Evolutionary conservation across 1,140 invertebrate species (phyloP).

Genomic region (Chrysopa pallens): DNA sequence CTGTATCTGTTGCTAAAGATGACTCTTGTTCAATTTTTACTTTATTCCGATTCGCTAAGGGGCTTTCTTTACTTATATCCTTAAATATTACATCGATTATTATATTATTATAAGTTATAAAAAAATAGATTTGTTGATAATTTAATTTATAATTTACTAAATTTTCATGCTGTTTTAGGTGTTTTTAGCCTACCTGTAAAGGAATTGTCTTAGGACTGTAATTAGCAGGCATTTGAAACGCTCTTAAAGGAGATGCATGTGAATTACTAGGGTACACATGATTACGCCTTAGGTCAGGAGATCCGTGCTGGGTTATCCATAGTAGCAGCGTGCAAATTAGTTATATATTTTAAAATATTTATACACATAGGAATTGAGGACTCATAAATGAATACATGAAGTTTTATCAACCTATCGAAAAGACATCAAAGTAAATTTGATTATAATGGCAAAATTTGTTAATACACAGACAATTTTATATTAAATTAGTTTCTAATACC

Average conservation of each 20-base stretch:
- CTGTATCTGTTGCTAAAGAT: conserved; percentile 39
- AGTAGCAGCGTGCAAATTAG: conserved; percentile 15
- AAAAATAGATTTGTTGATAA: background rate
- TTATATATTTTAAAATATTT: background rate
- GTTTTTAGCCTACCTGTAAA: conserved; percentile 13
- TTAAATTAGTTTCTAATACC: no score
- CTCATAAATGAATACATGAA: no score
- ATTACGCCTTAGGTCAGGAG: conserved; percentile 22
- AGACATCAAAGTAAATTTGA: conserved; percentile 1
- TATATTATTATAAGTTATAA: background rate
- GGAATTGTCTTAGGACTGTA: conserved; percentile 14
- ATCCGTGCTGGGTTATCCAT: conserved; percentile 17
- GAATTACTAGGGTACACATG: conserved; percentile 19
- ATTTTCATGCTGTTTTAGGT: background rate
- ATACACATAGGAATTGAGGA: no score
- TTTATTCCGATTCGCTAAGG: conserved; percentile 26
- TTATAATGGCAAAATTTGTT: background rate
- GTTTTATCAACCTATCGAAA: no score
- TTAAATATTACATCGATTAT: background rate
- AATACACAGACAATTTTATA: no score
- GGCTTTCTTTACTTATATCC: conserved; percentile 19
- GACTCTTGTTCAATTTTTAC: conserved; percentile 45
- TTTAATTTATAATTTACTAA: conserved; percentile 1
- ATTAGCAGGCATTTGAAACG: conserved; percentile 19
- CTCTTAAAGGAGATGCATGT: conserved; percentile 20